phyloP scores from a whole-genome alignment of 2,888 invertebrate genomes.

The Temnothorax unifasciatus region DNA sequence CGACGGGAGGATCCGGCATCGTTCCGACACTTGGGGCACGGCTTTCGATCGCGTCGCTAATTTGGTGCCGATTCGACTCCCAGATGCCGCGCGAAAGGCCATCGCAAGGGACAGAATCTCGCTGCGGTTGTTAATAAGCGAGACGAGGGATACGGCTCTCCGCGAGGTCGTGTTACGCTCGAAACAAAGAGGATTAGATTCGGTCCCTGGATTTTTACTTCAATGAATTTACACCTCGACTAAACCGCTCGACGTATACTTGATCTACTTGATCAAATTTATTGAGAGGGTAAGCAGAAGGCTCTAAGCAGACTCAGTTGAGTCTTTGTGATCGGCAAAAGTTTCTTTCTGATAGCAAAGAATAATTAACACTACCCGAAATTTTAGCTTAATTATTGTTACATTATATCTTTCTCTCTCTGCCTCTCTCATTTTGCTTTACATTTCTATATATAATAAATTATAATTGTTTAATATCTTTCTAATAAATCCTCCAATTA shows the following conservation, averaged over 20 bases:
- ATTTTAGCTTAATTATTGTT: background rate
- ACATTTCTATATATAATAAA: background rate
- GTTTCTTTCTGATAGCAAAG: background rate
- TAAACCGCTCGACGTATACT: background rate
- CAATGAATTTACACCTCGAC: background rate
- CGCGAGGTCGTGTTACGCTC: slow-evolving; percentile 4
- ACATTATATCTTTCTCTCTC: background rate
- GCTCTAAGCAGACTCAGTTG: background rate
- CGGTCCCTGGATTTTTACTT: slow-evolving; percentile 1
- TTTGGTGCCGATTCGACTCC: slow-evolving; percentile 65
- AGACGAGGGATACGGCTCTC: slow-evolving; percentile 10
- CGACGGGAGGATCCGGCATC: slow-evolving; percentile 56
- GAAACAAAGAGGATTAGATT: slow-evolving; percentile 26
- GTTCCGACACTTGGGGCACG: slow-evolving; percentile 56
- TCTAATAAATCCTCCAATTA: background rate
- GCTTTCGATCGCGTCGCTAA: slow-evolving; percentile 68
- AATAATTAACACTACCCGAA: background rate
- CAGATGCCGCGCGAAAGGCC: slow-evolving; percentile 73
- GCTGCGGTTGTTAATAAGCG: slow-evolving; percentile 48
- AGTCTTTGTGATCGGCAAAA: background rate
- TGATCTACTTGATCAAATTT: background rate
- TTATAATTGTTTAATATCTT: background rate
- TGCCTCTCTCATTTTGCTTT: background rate
- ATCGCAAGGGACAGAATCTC: slow-evolving; percentile 75
- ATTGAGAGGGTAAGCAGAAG: background rate